A percentile compares a stretch with the other conserved stretches of the same genome.
phyloP scores from a whole-genome alignment of 2,113 vertebrate species.

The Pluvialis apricaria region DNA sequence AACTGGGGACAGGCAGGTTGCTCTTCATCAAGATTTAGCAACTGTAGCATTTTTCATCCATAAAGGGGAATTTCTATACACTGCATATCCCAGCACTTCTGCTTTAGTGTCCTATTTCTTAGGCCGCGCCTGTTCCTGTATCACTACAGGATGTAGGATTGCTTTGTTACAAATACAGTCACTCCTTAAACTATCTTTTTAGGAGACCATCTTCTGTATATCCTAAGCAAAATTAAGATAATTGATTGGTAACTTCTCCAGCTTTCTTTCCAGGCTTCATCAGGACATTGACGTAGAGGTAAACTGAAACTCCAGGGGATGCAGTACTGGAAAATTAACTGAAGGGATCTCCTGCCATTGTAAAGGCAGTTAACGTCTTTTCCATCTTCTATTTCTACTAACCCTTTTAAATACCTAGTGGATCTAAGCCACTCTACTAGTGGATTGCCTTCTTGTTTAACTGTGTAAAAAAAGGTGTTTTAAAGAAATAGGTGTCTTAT shows the following conservation, averaged over 20 bases:
- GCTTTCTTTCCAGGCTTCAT: neutral
- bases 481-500: neutral
- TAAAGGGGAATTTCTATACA: neutral
- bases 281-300: neutral
- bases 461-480: neutral
- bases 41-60: neutral
- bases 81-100: neutral
- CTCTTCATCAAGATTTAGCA: neutral
- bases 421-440: neutral
- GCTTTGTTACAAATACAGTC: neutral
- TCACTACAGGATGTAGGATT: neutral
- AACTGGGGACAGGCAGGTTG: neutral
- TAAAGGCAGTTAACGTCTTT: neutral
- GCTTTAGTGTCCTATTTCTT: neutral
- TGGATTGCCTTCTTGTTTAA: neutral
- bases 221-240: neutral
- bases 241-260: neutral
- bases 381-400: neutral
- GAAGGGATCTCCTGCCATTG: neutral
- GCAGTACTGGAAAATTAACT: neutral
- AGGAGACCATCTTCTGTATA: neutral
- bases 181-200: neutral
- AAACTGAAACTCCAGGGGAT: neutral
- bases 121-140: neutral
- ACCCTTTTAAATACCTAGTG: neutral